Conservation (phyloP, 2,888 invertebrate species). For the Tinea semifulvella region DNA sequence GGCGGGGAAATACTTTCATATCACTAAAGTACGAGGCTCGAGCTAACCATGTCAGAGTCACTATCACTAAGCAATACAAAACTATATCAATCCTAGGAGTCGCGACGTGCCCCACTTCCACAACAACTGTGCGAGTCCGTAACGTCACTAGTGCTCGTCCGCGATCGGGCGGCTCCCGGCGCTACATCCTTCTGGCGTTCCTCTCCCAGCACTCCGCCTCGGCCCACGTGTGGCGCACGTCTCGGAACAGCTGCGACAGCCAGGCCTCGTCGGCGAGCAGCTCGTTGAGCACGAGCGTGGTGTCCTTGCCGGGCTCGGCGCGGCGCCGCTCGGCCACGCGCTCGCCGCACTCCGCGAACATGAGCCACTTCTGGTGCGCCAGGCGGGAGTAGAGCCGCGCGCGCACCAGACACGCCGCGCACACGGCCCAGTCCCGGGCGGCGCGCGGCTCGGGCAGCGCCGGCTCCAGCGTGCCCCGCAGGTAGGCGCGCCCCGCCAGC, state of each 20-base stretch:
- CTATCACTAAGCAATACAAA: too few species aligned
- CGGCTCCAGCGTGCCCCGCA: constrained; percentile 81
- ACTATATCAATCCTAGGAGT: too few species aligned
- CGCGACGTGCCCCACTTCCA: too few species aligned
- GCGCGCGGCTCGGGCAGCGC: constrained; percentile 78
- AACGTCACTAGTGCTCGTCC: too few species aligned
- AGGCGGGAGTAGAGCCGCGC: constrained; percentile 83
- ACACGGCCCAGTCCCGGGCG: constrained; percentile 82
- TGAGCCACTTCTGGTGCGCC: constrained; percentile 85
- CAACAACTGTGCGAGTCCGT: too few species aligned
- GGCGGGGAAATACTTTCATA: too few species aligned
- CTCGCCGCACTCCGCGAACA: constrained; percentile 85
- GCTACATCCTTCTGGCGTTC: too few species aligned
- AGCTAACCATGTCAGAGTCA: too few species aligned
- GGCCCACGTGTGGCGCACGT: constrained; percentile 83
- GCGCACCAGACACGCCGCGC: constrained; percentile 78
- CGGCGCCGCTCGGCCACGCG: constrained; percentile 80
- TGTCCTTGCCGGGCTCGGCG: constrained; percentile 79
- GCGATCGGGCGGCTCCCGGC: too few species aligned
- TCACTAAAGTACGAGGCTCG: too few species aligned
- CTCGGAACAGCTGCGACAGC: constrained; percentile 82
- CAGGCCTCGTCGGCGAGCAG: constrained; percentile 82
- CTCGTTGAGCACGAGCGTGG: constrained; percentile 86
- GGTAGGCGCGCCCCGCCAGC: constrained; percentile 87
- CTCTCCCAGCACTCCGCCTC: constrained; percentile 75